Conservation (phyloP, 1,140 invertebrate species). For the Gryllus bimaculatus region DNA sequence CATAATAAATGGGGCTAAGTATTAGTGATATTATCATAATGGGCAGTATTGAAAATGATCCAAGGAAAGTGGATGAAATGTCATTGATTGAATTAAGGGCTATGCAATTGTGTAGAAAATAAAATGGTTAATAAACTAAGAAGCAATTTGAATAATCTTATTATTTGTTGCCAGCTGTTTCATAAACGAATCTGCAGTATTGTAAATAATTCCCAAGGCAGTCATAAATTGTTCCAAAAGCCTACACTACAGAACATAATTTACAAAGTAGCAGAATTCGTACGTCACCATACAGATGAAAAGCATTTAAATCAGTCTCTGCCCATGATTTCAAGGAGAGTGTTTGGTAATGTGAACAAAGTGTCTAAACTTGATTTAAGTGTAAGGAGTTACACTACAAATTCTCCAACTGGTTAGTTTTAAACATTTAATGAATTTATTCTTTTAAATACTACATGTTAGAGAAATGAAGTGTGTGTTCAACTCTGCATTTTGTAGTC, state of each 20-base stretch:
- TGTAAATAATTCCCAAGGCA: neutral
- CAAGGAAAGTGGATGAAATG: no score
- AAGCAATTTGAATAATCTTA: neutral
- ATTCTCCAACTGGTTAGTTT: neutral
- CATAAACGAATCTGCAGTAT: neutral
- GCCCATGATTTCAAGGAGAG: conserved; percentile 23
- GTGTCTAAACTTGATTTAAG: conserved; percentile 24
- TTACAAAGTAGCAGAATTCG: conserved; percentile 24
- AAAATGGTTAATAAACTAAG: no score
- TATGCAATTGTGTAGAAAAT: no score
- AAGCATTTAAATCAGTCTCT: conserved; percentile 23
- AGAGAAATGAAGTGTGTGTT: no score
- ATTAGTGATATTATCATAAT: no score
- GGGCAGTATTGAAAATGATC: no score
- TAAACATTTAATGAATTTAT: no score
- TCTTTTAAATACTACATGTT: no score
- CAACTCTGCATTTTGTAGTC: no score
- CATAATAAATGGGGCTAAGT: no score
- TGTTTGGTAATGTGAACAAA: conserved; percentile 25
- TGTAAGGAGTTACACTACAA: conserved; percentile 26
- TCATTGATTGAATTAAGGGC: no score
- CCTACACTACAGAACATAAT: conserved; percentile 13
- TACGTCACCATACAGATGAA: conserved; percentile 23
- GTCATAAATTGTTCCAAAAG: neutral
- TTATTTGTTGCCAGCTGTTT: neutral